Evolutionary conservation across 2,113 vertebrate species (phyloP), one percentile per base, ranked within the genome.

Genomic region (Cervus canadensis): DNA sequence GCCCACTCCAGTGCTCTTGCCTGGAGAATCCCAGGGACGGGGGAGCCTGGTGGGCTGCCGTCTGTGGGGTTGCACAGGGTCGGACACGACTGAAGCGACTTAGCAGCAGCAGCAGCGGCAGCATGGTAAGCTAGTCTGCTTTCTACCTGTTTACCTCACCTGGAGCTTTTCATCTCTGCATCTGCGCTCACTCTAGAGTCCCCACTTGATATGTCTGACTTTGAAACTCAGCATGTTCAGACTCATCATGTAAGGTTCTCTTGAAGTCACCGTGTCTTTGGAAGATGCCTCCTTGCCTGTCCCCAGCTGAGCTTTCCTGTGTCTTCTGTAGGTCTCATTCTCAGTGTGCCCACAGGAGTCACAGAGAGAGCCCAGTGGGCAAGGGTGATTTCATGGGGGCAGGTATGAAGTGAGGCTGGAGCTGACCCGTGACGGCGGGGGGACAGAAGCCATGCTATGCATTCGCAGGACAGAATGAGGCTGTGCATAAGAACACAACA

Each of bases 41-140:
- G 0, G n/a, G 19, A 36, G 1, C n/a, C 67, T 71, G n/a, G 9
- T 1, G 0, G 19, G 19, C n/a, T 71, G n/a, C 10, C 10, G 4
- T 71, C 67, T 12, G 0, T 40, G 67, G 67, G 67, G n/a, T 71
- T 0, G 0, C 67, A 40, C n/a, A 40, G 67, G 12, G 19, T 71
- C 1, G 2, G 19, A 40, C 67, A 40, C 2, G 4, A 12, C 67
- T 40, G n/a, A 71, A 23, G 67, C 0, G 19, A 40, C 19, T 40
- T 12, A 71, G 64, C n/a, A 36, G 64, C 33, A 64, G 30, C 64
- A 36, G 64, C 64, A 12, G 48, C 48, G 3, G 52, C 52, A 54
- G 67, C 64, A 25, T 25, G 23, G 3, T 76, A 14, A 43, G 12
- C 45, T 1, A 7, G 12, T 21, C 52, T 23, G 3, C 81, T 11